Base-by-base conservation (phyloP, 1,140 invertebrate genomes). In the Hylaeus volcanicus region DNA sequence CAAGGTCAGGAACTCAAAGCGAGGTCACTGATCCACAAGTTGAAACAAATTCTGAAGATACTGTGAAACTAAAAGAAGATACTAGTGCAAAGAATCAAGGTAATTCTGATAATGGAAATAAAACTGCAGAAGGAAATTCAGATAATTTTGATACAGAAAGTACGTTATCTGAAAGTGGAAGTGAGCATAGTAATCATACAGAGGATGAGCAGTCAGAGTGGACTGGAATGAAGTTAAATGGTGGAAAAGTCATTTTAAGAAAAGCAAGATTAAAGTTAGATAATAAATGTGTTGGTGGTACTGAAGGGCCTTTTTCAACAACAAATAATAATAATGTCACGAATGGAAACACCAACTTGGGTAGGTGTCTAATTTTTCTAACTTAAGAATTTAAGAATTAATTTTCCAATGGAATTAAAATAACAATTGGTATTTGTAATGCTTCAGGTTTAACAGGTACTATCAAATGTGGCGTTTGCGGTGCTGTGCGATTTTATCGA, bases 391-490 rank as follows among this genome's bases (percentile, higher is more conserved):
- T 48, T 48, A 48, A 48, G 1, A 6, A 2, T 48, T 48, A 6
- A 45, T 45, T 45, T 45, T 45, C 45, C 63, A 61, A 45, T 39
- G 11, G 48, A 64, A 65, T 1, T 58, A 53, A 63, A 39, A 53
- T 43, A 15, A 56, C 26, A 26, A 26, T 83, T 53, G 60, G 55
- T 72, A 48, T 43, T 58, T 70, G 55, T 61, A 82, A 79, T 64
- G 39, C 81, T 81, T 81, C 88, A 88, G 95, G 94, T 74, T 93
- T 94, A 71, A 95, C 95, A 69, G 95, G 94, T 58, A 96, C 96
- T 84, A 95, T 97, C 53, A 95, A 96, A 53, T 97, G 96, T 92
- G 96, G 96, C 74, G 96, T 98, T 53, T 98, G 97, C 93, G 96
- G 96, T 48, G 95, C 96, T 53, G 95, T 96, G 15, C 94, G 97